Base-by-base conservation (phyloP, 2,888 invertebrate genomes). In the Tolmerus cingulatus region DNA sequence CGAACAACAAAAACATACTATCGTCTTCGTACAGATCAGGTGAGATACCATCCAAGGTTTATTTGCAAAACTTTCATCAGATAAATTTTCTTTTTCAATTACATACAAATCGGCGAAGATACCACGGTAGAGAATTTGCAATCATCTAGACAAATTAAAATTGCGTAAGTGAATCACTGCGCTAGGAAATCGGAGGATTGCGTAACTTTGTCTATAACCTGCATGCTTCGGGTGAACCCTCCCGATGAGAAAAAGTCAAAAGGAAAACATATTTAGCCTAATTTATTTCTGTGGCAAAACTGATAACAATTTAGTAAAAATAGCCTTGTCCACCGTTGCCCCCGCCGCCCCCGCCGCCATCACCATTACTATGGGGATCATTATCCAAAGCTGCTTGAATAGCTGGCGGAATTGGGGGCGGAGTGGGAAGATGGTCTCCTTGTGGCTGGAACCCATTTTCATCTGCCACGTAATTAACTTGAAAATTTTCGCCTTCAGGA, bases 351-450 rank as follows among this genome's bases (percentile, higher is more conserved):
- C 90, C 90, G 76, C 89, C 89, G 57, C 91, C 91, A 88, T 90
- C 91, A 86, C 91, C 91, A 89, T 91, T 91, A 1, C 91, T 91
- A 12, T 91, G 91, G 14, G 91, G 91, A 85, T 91, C 90, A 88
- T 90, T 91, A 87, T 91, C 92, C 78, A 92, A 89, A 0, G 91
- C 91, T 88, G 92, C 92, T 90, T 95, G 95, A 89, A 96, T 96
- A 89, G 95, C 96, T 86, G 94, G 93, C 9, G 96, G 96, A 89
- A 96, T 95, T 27, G 97, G 96, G n/a, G 96, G 97, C 5, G 97
- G 96, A 9, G 96, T 97, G 16, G 97, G 97, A 76, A 97, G 93
- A 92, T 97, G 96, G 79, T 95, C 95, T 55, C 97, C 96, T 87
- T 90, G 89, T n/a, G 92, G 92, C 87, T 91, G 93, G 90, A 94